Evolutionary conservation across 2,888 invertebrate genomes (phyloP).

Genomic region (Thymelicus acteon): DNA sequence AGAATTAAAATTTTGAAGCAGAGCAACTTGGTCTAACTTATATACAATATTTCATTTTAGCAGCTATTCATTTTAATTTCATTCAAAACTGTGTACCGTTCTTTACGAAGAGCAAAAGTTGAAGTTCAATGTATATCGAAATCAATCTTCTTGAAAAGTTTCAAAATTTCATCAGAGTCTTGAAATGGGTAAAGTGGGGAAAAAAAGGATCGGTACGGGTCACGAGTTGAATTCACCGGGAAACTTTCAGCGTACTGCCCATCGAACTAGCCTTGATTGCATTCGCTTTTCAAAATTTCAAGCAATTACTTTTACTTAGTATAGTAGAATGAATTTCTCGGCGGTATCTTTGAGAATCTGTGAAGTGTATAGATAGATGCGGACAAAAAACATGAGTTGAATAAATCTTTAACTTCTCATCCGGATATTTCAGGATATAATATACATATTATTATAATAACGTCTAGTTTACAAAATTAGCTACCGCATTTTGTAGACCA

Average conservation of each 20-base stretch:
- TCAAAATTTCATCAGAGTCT: constrained; percentile 71
- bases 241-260: constrained; percentile 63
- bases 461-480: too few relatives aligned
- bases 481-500: too few relatives aligned
- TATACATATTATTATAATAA: too few relatives aligned
- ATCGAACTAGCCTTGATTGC: constrained; percentile 75
- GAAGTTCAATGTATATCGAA: constrained; percentile 51
- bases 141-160: constrained; percentile 66
- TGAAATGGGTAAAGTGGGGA: constrained; percentile 62
- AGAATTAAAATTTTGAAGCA: too few relatives aligned
- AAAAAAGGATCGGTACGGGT: constrained; percentile 63
- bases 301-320: constrained; percentile 67
- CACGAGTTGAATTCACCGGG: constrained; percentile 64
- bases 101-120: constrained; percentile 43
- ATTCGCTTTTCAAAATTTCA: constrained; percentile 65
- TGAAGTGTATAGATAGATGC: too few relatives aligned
- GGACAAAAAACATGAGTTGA: too few relatives aligned
- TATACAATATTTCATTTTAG: constrained; percentile 28
- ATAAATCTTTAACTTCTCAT: too few relatives aligned
- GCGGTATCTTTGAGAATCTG: not conserved
- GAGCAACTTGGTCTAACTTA: not conserved
- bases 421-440: too few relatives aligned
- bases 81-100: constrained; percentile 19
- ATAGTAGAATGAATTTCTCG: constrained; percentile 39
- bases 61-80: constrained; percentile 15